A percentile compares a stretch with the other conserved stretches of the same genome.
Evolutionary conservation across 2,113 vertebrate species (phyloP).

Genomic region (Notiomystis cincta): DNA sequence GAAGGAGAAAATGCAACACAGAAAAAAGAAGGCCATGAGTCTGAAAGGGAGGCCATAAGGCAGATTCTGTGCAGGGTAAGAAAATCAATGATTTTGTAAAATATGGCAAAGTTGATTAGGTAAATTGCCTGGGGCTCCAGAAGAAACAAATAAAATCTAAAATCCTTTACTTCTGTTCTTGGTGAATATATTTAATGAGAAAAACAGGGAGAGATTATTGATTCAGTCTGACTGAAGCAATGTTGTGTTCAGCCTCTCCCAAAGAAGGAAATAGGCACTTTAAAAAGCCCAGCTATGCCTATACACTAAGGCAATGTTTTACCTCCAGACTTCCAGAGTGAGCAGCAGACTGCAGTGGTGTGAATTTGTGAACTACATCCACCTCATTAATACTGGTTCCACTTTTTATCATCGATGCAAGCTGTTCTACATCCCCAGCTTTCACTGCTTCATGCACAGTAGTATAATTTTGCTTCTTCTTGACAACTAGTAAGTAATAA

Average conservation of each 20-base stretch:
- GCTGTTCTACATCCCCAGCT: slow-evolving; percentile 71
- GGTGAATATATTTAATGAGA: neutral
- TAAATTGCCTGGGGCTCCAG: neutral
- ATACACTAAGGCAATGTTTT: neutral
- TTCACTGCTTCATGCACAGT: slow-evolving; percentile 73
- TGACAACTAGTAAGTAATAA: slow-evolving; percentile 45
- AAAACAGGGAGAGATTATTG: neutral
- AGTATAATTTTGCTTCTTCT: slow-evolving; percentile 45
- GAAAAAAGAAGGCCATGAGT: neutral
- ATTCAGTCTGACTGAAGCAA: neutral
- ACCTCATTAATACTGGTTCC: slow-evolving; percentile 72
- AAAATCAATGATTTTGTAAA: neutral
- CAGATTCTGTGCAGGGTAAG: neutral
- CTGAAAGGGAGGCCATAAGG: neutral
- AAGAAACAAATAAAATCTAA: neutral
- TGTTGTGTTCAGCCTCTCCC: neutral
- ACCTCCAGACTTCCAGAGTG: slow-evolving; percentile 83
- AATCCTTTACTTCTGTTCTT: neutral
- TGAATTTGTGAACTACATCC: slow-evolving; percentile 75
- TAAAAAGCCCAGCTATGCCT: neutral
- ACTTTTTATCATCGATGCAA: slow-evolving; percentile 61
- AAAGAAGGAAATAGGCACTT: neutral
- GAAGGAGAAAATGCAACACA: neutral
- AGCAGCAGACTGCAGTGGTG: slow-evolving; percentile 78
- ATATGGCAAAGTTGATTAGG: neutral